These are phyloP conservation scores for Xenopus laevis DNA, from an alignment of 2,113 vertebrate genomes.

Conservation along the genomic window DNA sequence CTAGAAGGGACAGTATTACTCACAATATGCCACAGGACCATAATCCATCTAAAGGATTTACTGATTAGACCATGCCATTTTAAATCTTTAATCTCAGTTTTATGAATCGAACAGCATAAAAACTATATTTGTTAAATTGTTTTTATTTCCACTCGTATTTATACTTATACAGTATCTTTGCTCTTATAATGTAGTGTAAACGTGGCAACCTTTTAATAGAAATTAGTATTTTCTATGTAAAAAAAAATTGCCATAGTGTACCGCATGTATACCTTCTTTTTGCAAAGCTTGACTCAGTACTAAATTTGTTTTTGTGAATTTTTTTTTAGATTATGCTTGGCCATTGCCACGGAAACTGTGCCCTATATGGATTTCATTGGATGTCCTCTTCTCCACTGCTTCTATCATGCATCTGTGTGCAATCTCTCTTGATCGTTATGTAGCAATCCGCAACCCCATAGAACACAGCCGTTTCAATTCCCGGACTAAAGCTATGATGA, in stretches of 20 bases:
- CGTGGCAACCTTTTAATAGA: too few relatives aligned
- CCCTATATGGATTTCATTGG: constrained; percentile 97
- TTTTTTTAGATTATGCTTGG: constrained; percentile 88
- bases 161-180: too few relatives aligned
- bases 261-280: too few relatives aligned
- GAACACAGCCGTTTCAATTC: constrained; percentile 99
- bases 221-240: background rate
- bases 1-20: constrained; percentile 10
- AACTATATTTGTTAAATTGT: too few relatives aligned
- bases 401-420: constrained; percentile 99
- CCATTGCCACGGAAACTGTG: constrained; percentile 88
- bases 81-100: constrained; percentile 33
- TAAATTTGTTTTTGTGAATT: constrained; percentile 55
- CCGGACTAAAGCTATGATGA: constrained; percentile 97
- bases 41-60: constrained; percentile 20
- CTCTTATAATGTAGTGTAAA: too few relatives aligned
- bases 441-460: constrained; percentile 97
- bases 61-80: constrained; percentile 34
- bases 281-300: background rate
- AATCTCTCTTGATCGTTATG: constrained; percentile 96
- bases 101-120: background rate
- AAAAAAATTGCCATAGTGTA: too few relatives aligned
- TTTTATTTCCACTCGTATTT: too few relatives aligned
- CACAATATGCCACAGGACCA: constrained; percentile 23
- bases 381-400: constrained; percentile 95